phyloP scores from a whole-genome alignment of 2,113 vertebrate genomes.

The Protomyctophum bolini region DNA sequence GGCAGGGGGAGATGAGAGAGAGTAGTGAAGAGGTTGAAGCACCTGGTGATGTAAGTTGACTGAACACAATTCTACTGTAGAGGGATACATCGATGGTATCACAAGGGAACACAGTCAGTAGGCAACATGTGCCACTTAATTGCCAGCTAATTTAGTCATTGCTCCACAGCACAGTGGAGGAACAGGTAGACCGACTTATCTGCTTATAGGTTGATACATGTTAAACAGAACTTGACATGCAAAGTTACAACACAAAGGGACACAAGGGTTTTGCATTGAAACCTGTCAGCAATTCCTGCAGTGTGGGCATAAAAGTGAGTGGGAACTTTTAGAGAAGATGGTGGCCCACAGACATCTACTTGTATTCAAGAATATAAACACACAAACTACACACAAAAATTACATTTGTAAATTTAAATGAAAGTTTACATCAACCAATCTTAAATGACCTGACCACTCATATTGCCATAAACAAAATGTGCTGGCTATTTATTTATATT shows the following conservation, averaged over 20 bases:
- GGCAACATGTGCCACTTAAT: too few species aligned
- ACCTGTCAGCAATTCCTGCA: not conserved
- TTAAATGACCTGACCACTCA: too few species aligned
- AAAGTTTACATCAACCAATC: too few species aligned
- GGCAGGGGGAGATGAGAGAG: not conserved
- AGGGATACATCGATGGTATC: too few species aligned
- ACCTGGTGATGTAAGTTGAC: not conserved
- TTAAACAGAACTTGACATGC: not conserved
- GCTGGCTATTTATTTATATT: too few species aligned
- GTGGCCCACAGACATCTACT: not conserved
- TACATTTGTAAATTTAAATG: not conserved
- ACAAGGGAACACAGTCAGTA: not conserved
- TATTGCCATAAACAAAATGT: too few species aligned
- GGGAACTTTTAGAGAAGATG: not conserved
- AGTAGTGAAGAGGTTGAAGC: too few species aligned
- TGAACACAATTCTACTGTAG: not conserved
- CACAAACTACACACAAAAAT: constrained; percentile 8
- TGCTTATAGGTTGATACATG: constrained; percentile 17
- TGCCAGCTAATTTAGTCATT: not conserved
- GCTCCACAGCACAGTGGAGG: not conserved
- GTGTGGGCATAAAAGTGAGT: not conserved
- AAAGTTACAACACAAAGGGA: not conserved
- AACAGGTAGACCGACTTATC: constrained; percentile 15
- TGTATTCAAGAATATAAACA: not conserved
- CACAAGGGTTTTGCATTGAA: not conserved